Conservation (phyloP, 2,888 invertebrate species). For the Drosophila eohydei region DNA sequence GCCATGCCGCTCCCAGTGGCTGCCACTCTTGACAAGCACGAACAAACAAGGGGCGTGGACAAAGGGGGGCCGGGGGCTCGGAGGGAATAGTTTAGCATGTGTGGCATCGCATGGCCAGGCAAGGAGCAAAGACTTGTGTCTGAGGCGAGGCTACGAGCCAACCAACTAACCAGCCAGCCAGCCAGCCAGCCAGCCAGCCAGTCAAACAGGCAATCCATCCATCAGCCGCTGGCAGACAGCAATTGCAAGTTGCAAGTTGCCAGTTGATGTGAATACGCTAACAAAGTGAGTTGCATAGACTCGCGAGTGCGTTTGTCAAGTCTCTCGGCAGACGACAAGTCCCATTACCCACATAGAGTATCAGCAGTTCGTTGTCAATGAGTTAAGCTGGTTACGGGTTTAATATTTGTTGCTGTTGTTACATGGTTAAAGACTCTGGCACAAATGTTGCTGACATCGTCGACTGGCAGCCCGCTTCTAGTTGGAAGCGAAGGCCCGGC, state of each 20-base stretch:
- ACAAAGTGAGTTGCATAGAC: constrained; percentile 2
- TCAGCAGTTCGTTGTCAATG: constrained; percentile 6
- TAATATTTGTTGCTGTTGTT: constrained; percentile 35
- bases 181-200: constrained; percentile 46
- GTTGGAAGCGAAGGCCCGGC: constrained; percentile 13
- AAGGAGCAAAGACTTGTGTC: constrained; percentile 8
- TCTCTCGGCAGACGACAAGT: not conserved
- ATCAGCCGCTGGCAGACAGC: constrained; percentile 76
- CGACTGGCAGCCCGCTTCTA: constrained; percentile 28
- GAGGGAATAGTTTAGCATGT: constrained; percentile 72
- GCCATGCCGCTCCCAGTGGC: constrained; percentile 33
- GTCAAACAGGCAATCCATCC: constrained; percentile 80
- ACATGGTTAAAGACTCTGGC: constrained; percentile 38
- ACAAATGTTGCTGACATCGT: constrained; percentile 65
- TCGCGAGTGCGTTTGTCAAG: not conserved
- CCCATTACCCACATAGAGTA: constrained; percentile 6
- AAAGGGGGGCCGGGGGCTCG: constrained; percentile 5
- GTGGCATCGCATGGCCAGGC: constrained; percentile 59
- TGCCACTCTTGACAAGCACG: constrained; percentile 67
- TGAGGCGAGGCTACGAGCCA: constrained; percentile 46
- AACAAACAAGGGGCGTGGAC: constrained; percentile 74
- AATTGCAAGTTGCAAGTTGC: constrained; percentile 69
- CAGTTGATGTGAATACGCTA: constrained; percentile 59
- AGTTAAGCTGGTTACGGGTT: constrained; percentile 1
- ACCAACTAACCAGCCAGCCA: constrained; percentile 55